Evolutionary conservation across 2,888 invertebrate species (phyloP), one percentile per base, ranked within the genome.

Genomic region (Boloria selene): DNA sequence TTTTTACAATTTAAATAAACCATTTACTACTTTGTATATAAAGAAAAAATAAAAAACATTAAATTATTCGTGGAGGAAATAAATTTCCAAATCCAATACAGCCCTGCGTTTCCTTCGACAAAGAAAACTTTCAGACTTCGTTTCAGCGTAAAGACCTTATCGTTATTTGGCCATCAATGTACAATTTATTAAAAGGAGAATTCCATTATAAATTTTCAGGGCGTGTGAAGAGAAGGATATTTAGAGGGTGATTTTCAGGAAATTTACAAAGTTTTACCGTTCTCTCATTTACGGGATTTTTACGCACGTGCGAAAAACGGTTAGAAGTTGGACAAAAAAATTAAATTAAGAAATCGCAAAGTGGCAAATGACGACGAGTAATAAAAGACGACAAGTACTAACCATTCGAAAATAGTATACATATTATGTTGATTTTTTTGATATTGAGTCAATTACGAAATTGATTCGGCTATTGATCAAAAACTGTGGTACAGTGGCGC

Each of bases 251-350:
- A 74, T 71, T 70, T 70, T 67, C 54, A 64, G 67, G 69, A 71
- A 73, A 77, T 75, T 78, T 74, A 68, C 59, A 75, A 78, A 78
- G 72, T 80, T 80, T 76, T 64, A 69, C 75, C 73, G 73, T 73
- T 73, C 72, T 72, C 70, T 59, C 49, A 59, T 59, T 59, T 59
- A 61, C 61, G 56, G 67, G 64, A 64, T 70, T 72, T 53, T 66
- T 59, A 59, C 71, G 78, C 75, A 76, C 78, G 77, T 79, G 76
- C 72, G 65, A 65, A 54, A 58, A 69, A 63, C 64, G 61, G 59
- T 51, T 14, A 51, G 53, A 60, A 56, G 51, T 65, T 47, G 56
- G 59, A 70, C 69, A 65, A 70, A 65, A 68, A 74, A 69, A 72
- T 72, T 70, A 70, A 69, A 38, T 38, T 2, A 38, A 68, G 60